These are phyloP conservation scores for Frieseomelitta varia DNA, from an alignment of 1,140 invertebrate genomes.

Conservation along the genomic window DNA sequence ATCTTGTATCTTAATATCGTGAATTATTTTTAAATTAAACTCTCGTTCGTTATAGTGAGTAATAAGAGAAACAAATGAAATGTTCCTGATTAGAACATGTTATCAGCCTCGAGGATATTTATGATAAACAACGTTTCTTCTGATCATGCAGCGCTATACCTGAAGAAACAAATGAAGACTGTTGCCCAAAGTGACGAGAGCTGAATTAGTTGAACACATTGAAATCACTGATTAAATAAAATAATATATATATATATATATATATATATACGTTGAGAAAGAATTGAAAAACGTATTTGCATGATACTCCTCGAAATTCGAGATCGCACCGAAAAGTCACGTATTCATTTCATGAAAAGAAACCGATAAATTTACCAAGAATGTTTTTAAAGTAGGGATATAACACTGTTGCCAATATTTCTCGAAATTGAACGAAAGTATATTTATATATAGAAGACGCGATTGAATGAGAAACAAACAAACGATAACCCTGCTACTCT, in stretches of 20 bases:
- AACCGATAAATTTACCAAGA: background rate
- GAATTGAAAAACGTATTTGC: background rate
- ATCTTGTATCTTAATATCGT: background rate
- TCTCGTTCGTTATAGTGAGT: background rate
- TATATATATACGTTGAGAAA: background rate
- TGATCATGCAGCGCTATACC: background rate
- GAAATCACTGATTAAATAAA: background rate
- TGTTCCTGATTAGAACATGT: background rate
- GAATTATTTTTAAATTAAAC: no score
- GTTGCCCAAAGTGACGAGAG: background rate
- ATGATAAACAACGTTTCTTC: background rate
- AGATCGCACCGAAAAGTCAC: background rate
- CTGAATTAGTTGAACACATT: background rate
- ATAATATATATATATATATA: background rate
- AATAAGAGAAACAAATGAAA: background rate
- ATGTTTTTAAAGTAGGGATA: background rate
- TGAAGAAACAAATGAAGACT: background rate
- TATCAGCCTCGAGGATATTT: background rate
- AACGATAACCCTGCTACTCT: constrained; percentile 5
- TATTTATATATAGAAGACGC: background rate
- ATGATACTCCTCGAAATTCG: background rate
- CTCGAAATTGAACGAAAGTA: background rate
- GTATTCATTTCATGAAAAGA: background rate
- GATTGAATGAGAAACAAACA: background rate
- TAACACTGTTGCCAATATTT: background rate